phyloP scores from a whole-genome alignment of 1,140 invertebrate species.

The Caenorhabditis brenneri region DNA sequence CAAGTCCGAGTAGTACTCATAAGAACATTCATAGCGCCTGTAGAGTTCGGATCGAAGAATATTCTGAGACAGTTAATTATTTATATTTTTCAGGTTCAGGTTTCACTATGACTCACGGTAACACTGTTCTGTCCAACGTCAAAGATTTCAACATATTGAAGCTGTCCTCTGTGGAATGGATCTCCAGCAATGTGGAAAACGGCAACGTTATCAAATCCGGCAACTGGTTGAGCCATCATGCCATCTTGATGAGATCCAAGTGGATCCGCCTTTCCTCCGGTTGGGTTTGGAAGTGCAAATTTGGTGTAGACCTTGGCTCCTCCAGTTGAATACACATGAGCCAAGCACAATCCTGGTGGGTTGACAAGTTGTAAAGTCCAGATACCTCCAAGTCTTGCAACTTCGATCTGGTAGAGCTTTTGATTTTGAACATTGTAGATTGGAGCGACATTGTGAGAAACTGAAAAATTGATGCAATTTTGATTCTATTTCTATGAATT shows the following conservation, averaged over 20 bases:
- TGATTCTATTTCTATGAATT: background rate
- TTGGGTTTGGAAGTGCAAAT: conserved; percentile 31
- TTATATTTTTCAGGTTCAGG: background rate
- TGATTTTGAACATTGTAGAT: conserved; percentile 20
- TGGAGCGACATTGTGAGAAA: background rate
- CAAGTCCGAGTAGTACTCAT: conserved; percentile 55
- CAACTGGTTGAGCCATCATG: background rate
- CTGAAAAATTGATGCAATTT: background rate
- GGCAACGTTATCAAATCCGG: conserved; percentile 6
- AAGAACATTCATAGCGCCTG: conserved; percentile 43
- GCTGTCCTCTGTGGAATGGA: conserved; percentile 18
- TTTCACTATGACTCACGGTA: background rate
- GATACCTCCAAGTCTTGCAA: conserved; percentile 3
- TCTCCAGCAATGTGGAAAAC: conserved; percentile 41
- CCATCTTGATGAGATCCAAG: conserved; percentile 45
- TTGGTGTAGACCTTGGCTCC: conserved; percentile 48
- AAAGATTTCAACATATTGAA: conserved; percentile 52
- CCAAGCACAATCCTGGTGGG: conserved; percentile 45
- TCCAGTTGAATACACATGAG: conserved; percentile 40
- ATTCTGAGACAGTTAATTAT: background rate
- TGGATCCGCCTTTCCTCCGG: conserved; percentile 29
- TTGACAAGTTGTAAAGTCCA: conserved; percentile 40
- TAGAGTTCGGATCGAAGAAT: conserved; percentile 51
- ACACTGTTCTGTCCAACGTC: background rate
- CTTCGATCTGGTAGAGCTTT: conserved; percentile 38